Evolutionary conservation across 2,888 invertebrate species (phyloP), one percentile per base, ranked within the genome.

Genomic region (Amphipyra berbera): DNA sequence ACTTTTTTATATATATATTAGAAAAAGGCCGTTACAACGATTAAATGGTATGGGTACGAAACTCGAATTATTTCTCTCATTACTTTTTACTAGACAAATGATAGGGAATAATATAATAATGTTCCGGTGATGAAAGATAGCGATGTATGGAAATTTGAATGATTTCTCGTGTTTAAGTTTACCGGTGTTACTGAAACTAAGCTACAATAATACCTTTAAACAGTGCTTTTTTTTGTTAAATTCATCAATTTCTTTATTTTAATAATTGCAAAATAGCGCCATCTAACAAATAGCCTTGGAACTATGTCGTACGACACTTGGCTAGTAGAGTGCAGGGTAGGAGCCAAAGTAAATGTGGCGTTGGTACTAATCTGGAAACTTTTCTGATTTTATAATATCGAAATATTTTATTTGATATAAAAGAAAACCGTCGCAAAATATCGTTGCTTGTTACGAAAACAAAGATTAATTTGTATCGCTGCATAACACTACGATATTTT

Each of bases 281-380:
- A 94, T 93, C 94, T 94, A 88, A 82, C 86, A 79, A 83, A 82
- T 75, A 78, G 74, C 56, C 68, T 57, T 55, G 53, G 92, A 92
- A 94, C 92, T 90, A 88, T 83, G 81, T 89, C 48, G 88, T 73
- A 57, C 79, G 79, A 68, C 73, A 82, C 77, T 80, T 80, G 61
- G 72, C 80, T 78, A 81, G 67, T 79, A 65, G 69, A 68, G 65
- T 53, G 50, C 61, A 67, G 73, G 73, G 76, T 68, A 61, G 60
- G 69, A 45, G 15, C 7, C 47, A 33, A 54, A 65, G 54, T 33
- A 41, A 54, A 45, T 46, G 50, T 41, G 12, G 13, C 8, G 10
- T 27, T 61, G 12, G 10, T 50, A 27, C 3, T 30, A 41, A 21
- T 54, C 9, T 44, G 8, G 14, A 60, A 30, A 48, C 1, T 42